Conservation (phyloP, 2,888 invertebrate species). For the Drosophila nr. perissopoda region DNA sequence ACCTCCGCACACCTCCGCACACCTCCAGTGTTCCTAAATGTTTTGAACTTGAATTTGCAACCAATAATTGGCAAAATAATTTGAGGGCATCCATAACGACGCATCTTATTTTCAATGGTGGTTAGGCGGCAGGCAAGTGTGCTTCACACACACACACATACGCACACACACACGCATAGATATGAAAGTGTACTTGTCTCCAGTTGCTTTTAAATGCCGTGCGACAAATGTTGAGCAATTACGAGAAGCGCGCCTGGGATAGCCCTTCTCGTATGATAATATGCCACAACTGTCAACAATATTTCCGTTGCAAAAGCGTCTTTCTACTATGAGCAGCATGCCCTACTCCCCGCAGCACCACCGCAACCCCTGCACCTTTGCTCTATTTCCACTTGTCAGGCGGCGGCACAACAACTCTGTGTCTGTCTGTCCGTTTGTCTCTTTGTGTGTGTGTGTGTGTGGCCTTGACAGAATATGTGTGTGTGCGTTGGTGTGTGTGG, state of each 20-base stretch:
- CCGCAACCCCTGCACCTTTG: not conserved
- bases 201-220: constrained; percentile 37
- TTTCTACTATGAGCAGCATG: constrained; percentile 4
- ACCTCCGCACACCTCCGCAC: not conserved
- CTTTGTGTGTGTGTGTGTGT: constrained; percentile 18
- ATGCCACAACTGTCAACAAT: constrained; percentile 81
- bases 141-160: not conserved
- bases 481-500: constrained; percentile 9
- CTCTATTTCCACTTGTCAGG: constrained; percentile 4
- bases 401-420: constrained; percentile 42
- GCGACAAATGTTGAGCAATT: constrained; percentile 63
- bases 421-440: constrained; percentile 21
- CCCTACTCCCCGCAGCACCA: not conserved
- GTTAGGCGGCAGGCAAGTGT: constrained; percentile 1
- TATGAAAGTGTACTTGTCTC: not conserved
- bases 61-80: constrained; percentile 34
- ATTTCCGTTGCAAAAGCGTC: constrained; percentile 67
- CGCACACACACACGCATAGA: not conserved
- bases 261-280: constrained; percentile 67
- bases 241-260: constrained; percentile 48
- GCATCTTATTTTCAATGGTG: not conserved
- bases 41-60: constrained; percentile 13
- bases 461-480: constrained; percentile 46
- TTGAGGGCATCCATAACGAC: constrained; percentile 24
- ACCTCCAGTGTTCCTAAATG: not conserved